A percentile compares a stretch with the other conserved stretches of the same genome.
Conservation (phyloP, 2,113 vertebrate genomes). For the Sander lucioperca region DNA sequence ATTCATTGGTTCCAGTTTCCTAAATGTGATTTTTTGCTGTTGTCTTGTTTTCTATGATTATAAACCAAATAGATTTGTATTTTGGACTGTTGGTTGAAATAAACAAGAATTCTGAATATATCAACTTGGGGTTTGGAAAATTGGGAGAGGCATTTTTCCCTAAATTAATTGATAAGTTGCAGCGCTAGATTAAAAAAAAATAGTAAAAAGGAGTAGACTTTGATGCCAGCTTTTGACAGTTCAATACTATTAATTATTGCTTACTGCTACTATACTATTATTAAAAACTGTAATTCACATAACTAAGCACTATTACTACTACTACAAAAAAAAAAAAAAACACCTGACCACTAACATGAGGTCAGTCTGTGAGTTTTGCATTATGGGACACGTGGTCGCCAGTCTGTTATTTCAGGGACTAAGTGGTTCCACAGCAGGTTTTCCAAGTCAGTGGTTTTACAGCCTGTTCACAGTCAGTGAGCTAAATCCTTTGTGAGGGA, state of each 20-base stretch:
- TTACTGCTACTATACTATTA: neutral
- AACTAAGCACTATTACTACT: neutral
- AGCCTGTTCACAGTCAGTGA: constrained; percentile 21
- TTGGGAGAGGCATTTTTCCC: too few species aligned
- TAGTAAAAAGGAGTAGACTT: neutral
- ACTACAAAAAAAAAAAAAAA: neutral
- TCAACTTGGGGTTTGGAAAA: neutral
- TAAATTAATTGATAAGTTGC: neutral
- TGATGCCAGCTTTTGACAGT: neutral
- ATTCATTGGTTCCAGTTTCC: neutral
- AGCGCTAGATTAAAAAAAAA: neutral
- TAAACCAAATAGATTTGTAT: neutral
- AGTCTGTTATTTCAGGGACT: constrained; percentile 52
- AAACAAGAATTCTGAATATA: neutral
- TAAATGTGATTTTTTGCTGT: neutral
- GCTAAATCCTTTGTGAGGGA: constrained; percentile 41
- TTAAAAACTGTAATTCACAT: neutral
- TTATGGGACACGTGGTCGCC: neutral
- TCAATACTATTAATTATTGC: neutral
- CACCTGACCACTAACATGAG: neutral
- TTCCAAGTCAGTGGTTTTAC: constrained; percentile 57
- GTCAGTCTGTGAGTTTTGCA: constrained; percentile 8
- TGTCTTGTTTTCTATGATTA: too few species aligned
- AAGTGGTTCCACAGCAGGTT: constrained; percentile 44
- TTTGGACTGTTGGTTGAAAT: neutral